Base-by-base conservation (phyloP, 2,797 vertebrate genomes). In the Gymnothorax javanicus region DNA sequence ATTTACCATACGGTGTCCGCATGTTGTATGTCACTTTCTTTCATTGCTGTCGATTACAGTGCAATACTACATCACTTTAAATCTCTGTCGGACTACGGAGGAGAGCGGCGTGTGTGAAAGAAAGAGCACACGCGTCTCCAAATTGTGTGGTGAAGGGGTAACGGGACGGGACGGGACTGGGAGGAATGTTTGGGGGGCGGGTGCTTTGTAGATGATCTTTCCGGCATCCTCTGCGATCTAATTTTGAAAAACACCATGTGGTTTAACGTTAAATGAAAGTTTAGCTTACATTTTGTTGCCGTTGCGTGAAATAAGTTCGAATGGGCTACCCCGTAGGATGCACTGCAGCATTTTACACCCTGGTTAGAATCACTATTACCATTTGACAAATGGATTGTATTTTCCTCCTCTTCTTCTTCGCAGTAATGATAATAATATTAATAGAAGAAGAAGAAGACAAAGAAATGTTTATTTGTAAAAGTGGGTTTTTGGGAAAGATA, bases 41-140 rank as follows among this genome's bases (percentile, higher is more conserved):
- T 81, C 77, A 81, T 56, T 13, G 77, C 77, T 81, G 77, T 81
- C 56, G n/a, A 81, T 23, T 81, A 56, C 15, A 81, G 50, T 81
- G 56, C 50, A 23, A 7, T 81, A 56, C 77, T 9, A 56, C 52
- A 81, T 81, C 77, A 81, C 50, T 81, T 81, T 81, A 50, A 6
- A 54, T 81, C 52, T 56, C 77, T 23, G 50, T 81, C 77, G 52
- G 20, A 13, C 50, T 54, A 56, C 13, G 50, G 52, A 81, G 15
- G 50, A 81, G 77, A 81, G 54, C 50, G 15, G 82, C 58, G 83
- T 84, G 60, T 84, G 83, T 17, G 73, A 50, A 15, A 77, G 13
- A 50, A 43, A 77, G 73, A 50, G 77, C 50, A 20, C 77, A 15
- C 77, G 77, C 77, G 50, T 94, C 91, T 89, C 88, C 71, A 91